Evolutionary conservation across 2,113 vertebrate species (phyloP).

Genomic region (Hepsetus odoe): DNA sequence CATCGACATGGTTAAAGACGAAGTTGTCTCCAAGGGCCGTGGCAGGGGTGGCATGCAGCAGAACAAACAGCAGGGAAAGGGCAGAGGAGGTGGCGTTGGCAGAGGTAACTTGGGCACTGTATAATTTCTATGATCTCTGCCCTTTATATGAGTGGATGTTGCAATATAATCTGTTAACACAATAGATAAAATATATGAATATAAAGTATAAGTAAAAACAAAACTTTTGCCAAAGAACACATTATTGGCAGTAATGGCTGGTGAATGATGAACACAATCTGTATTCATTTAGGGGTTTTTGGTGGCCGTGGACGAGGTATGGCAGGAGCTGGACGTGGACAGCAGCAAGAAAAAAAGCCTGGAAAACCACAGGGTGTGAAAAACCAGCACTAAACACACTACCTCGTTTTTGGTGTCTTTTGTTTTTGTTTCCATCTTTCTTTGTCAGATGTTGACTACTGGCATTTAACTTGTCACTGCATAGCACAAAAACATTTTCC

Average conservation of each 20-base stretch:
- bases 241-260: too few relatives aligned
- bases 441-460: not conserved
- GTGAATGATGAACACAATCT: not conserved
- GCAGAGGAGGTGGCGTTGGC: conserved; percentile 73
- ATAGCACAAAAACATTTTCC: not conserved
- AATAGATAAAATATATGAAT: too few relatives aligned
- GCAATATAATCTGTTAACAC: too few relatives aligned
- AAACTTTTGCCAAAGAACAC: not conserved
- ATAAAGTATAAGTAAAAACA: too few relatives aligned
- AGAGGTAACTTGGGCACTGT: conserved; percentile 4
- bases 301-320: conserved; percentile 89
- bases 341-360: conserved; percentile 86
- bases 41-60: conserved; percentile 92
- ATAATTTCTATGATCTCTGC: not conserved
- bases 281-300: conserved; percentile 82
- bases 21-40: conserved; percentile 91
- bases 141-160: too few relatives aligned
- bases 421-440: not conserved
- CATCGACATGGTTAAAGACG: conserved; percentile 98
- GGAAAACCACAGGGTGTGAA: conserved; percentile 86
- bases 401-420: not conserved
- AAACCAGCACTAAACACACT: conserved; percentile 78
- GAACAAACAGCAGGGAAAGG: conserved; percentile 94
- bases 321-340: conserved; percentile 79
- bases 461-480: not conserved